phyloP scores from a whole-genome alignment of 2,113 vertebrate species.

The Nipponia nippon region DNA sequence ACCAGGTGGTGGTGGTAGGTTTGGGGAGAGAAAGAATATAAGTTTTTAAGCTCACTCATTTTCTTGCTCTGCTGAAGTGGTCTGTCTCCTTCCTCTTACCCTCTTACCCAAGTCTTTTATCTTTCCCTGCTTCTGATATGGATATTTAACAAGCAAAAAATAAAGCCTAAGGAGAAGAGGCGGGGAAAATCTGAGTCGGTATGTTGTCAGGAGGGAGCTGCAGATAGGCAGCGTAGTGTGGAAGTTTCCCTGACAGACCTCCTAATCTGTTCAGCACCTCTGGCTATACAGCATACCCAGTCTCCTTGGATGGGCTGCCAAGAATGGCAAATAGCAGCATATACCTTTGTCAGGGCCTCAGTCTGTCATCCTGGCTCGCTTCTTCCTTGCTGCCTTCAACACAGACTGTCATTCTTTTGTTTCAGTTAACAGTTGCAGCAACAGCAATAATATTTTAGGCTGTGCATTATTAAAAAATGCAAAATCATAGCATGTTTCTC shows the following conservation, averaged over 20 bases:
- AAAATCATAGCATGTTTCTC: background rate
- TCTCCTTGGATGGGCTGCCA: constrained; percentile 74
- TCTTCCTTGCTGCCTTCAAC: constrained; percentile 62
- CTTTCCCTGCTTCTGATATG: background rate
- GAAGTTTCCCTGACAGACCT: constrained; percentile 65
- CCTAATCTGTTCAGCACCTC: constrained; percentile 77
- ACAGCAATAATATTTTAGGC: background rate
- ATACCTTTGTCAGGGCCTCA: constrained; percentile 77
- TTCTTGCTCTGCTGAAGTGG: background rate
- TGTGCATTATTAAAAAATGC: background rate
- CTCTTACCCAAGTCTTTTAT: background rate
- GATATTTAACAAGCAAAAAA: background rate
- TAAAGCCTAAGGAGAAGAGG: background rate
- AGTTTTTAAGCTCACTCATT: background rate
- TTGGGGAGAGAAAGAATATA: background rate
- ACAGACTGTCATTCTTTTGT: constrained; percentile 65
- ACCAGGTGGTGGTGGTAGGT: background rate
- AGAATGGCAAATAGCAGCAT: constrained; percentile 72
- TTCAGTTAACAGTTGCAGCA: background rate
- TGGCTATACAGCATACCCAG: constrained; percentile 63
- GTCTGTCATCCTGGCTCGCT: constrained; percentile 62
- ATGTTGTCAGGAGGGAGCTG: background rate
- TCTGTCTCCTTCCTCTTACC: background rate
- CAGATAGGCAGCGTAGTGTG: constrained; percentile 29
- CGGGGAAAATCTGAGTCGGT: background rate